Evolutionary conservation across 2,888 invertebrate species (phyloP).

Genomic region (Sesia bembeciformis): DNA sequence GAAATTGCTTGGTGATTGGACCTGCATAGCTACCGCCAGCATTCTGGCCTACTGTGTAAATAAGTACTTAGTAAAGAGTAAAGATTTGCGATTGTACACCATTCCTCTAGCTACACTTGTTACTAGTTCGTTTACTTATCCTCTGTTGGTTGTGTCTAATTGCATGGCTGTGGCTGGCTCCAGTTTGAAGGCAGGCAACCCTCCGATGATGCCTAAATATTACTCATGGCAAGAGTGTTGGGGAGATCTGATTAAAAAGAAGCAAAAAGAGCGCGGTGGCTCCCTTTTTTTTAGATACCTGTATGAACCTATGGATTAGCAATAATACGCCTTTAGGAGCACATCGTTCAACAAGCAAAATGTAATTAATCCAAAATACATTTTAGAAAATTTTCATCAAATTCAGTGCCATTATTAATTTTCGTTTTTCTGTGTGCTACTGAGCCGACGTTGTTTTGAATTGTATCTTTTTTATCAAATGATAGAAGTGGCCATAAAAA

Average conservation of each 20-base stretch:
- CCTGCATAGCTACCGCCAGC: conserved; percentile 85
- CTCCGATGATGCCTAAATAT: conserved; percentile 90
- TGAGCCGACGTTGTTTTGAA: too few relatives aligned
- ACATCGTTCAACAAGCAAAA: too few relatives aligned
- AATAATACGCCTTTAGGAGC: too few relatives aligned
- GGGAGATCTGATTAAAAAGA: conserved; percentile 81
- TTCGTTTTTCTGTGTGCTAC: too few relatives aligned
- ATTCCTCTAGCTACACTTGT: conserved; percentile 78
- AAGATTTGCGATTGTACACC: conserved; percentile 75
- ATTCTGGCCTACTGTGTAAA: conserved; percentile 84
- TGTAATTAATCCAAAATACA: too few relatives aligned
- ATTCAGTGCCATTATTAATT: too few relatives aligned
- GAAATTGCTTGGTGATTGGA: conserved; percentile 87
- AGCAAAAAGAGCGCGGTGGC: conserved; percentile 90
- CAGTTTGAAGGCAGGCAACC: conserved; percentile 86
- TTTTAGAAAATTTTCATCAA: too few relatives aligned
- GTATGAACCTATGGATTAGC: too few relatives aligned
- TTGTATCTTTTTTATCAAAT: too few relatives aligned
- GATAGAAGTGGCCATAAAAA: too few relatives aligned
- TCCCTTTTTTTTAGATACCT: conserved; percentile 84
- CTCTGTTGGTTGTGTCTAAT: conserved; percentile 91
- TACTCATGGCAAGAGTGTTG: conserved; percentile 88
- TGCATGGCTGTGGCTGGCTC: conserved; percentile 91
- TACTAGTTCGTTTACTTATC: conserved; percentile 91
- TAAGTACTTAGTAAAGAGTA: conserved; percentile 85